These are phyloP conservation scores for Eupithecia centaureata DNA, from an alignment of 2,888 invertebrate genomes.

Conservation along the genomic window DNA sequence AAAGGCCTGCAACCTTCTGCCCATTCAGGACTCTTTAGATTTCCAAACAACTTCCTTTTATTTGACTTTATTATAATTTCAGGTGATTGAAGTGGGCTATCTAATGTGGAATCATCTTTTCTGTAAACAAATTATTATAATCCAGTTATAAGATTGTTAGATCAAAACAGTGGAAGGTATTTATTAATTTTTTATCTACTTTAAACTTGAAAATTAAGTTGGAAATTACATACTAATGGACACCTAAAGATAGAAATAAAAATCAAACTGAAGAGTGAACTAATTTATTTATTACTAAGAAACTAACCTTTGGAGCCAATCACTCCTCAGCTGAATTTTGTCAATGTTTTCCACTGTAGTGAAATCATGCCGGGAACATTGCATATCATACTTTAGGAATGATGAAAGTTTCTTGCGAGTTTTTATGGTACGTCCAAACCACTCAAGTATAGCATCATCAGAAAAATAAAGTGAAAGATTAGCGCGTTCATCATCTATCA, in stretches of 20 bases:
- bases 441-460: conserved; percentile 83
- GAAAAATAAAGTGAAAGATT: conserved; percentile 77
- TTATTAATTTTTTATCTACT: not conserved
- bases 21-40: conserved; percentile 73
- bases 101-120: conserved; percentile 58
- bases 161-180: not conserved
- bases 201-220: not conserved
- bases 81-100: conserved; percentile 66
- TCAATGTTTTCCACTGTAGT: conserved; percentile 73
- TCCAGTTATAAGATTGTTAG: conserved; percentile 6
- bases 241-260: conserved; percentile 9
- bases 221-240: not conserved
- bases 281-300: conserved; percentile 24
- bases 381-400: conserved; percentile 83
- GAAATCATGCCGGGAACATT: conserved; percentile 79
- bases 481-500: conserved; percentile 79
- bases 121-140: conserved; percentile 55
- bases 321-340: conserved; percentile 62
- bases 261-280: conserved; percentile 4
- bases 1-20: conserved; percentile 68
- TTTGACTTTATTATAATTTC: conserved; percentile 59
- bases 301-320: conserved; percentile 63
- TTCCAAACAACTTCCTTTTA: conserved; percentile 61
- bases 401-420: conserved; percentile 83
- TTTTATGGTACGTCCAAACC: conserved; percentile 86